These are phyloP conservation scores for Solea senegalensis DNA, from an alignment of 2,113 vertebrate species.

Conservation along the genomic window DNA sequence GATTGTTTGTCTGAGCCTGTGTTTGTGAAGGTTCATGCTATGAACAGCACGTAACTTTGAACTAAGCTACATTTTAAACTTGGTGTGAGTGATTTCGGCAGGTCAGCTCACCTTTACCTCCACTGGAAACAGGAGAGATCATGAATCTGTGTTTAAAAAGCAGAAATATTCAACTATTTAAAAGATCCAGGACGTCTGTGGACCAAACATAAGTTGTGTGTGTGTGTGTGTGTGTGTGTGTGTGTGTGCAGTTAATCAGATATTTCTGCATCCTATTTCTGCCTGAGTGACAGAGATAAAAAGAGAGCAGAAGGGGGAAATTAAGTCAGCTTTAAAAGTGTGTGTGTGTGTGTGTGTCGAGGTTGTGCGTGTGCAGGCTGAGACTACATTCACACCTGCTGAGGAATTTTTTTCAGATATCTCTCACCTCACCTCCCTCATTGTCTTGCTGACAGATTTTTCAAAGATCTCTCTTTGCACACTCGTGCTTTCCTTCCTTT, in stretches of 20 bases:
- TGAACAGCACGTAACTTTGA: too few relatives aligned
- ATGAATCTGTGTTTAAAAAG: too few relatives aligned
- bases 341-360: background rate
- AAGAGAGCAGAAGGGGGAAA: constrained; percentile 17
- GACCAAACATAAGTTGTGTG: too few relatives aligned
- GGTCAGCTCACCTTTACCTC: too few relatives aligned
- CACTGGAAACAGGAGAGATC: too few relatives aligned
- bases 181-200: too few relatives aligned
- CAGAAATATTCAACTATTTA: too few relatives aligned
- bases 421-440: constrained; percentile 39
- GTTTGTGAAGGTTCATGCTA: too few relatives aligned
- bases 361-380: background rate
- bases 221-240: too few relatives aligned
- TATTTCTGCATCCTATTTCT: background rate
- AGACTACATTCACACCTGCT: constrained; percentile 57
- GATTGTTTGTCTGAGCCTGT: too few relatives aligned
- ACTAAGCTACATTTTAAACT: too few relatives aligned
- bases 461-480: constrained; percentile 4
- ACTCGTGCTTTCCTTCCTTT: constrained; percentile 16
- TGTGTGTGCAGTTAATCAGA: background rate
- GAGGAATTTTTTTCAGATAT: constrained; percentile 49
- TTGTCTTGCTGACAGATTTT: constrained; percentile 18
- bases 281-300: constrained; percentile 10
- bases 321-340: constrained; percentile 16
- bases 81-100: too few relatives aligned